phyloP scores from a whole-genome alignment of 2,888 invertebrate species.

The Patella caerulea region DNA sequence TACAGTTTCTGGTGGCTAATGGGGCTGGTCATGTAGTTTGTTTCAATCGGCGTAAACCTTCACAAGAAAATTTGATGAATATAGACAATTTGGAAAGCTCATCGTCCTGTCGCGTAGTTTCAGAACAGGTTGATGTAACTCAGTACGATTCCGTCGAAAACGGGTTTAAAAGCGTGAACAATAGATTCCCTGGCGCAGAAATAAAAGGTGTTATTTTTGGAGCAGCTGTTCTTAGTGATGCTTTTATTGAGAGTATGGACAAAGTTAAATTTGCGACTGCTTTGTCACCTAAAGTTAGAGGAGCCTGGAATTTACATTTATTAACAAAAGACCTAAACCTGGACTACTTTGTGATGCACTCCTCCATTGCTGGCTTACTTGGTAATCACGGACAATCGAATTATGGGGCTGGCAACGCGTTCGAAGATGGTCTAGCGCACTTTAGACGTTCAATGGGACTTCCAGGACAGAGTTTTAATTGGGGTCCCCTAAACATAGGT shows the following conservation, averaged over 20 bases:
- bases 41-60: slow-evolving; percentile 41
- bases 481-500: slow-evolving; percentile 54
- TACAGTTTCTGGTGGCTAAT: slow-evolving; percentile 39
- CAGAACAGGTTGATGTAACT: slow-evolving; percentile 44
- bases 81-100: slow-evolving; percentile 29
- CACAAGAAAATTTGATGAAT: slow-evolving; percentile 29
- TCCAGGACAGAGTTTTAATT: slow-evolving; percentile 53
- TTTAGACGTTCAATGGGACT: slow-evolving; percentile 46
- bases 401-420: slow-evolving; percentile 57
- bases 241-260: slow-evolving; percentile 35
- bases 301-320: slow-evolving; percentile 55
- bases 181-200: slow-evolving; percentile 19
- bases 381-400: slow-evolving; percentile 55
- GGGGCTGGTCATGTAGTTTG: slow-evolving; percentile 46
- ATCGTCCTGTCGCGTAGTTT: slow-evolving; percentile 31
- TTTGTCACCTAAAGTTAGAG: slow-evolving; percentile 51
- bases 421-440: slow-evolving; percentile 52
- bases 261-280: slow-evolving; percentile 38
- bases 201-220: slow-evolving; percentile 55
- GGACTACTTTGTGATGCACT: slow-evolving; percentile 59
- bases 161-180: slow-evolving; percentile 31
- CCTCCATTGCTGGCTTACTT: slow-evolving; percentile 52
- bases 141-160: slow-evolving; percentile 33
- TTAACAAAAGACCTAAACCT: slow-evolving; percentile 39
- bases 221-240: slow-evolving; percentile 47